Base-by-base conservation (phyloP, 2,113 vertebrate species). In the Thomomys bottae region DNA sequence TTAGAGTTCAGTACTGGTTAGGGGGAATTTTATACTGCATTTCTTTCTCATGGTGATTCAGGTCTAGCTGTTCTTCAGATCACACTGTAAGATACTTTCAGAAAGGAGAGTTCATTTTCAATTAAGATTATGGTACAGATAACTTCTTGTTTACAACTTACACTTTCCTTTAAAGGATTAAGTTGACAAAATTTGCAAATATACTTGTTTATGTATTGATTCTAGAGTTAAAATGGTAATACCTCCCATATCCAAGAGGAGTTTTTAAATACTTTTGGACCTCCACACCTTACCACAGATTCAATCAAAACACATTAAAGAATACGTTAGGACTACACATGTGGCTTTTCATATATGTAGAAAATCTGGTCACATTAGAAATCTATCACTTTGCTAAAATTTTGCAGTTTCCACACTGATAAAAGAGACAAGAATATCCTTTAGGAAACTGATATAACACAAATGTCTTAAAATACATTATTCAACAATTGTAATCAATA, bases 261-360 rank as follows among this genome's bases (percentile, higher is more conserved):
- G 95, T 49, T 85, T 75, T 84, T 7, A 64, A 89, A 89, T 82
- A 79, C 5, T 30, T 14, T 30, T 49, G 2, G 81, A 70, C 57
- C 68, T 72, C 42, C 71, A 85, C 15, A 85, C 18, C 84, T 68
- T 49, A 89, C 59, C 34, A 78, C 3, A 72, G 40, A 80, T 81
- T 82, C 57, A 77, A 84, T 28, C 21, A 81, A 86, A 80, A 94
- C 18, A 84, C 30, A 76, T 49, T 89, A 87, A 90, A 73, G 59
- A 94, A 89, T 3, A 66, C 81, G 6, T 72, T 94, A 84, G 64
- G 2, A 87, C 66, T 79, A 32, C 91, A 77, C 89, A 91, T 97
- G 93, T 90, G 93, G 45, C 38, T 75, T 87, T 96, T 95, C 80
- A 92, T 30, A 89, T 83, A 95, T 75, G 91, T 68, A 96, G 95